Evolutionary conservation across 1,140 invertebrate species (phyloP), one percentile per base, ranked within the genome.

Genomic region (Zaprionus kolodkinae): DNA sequence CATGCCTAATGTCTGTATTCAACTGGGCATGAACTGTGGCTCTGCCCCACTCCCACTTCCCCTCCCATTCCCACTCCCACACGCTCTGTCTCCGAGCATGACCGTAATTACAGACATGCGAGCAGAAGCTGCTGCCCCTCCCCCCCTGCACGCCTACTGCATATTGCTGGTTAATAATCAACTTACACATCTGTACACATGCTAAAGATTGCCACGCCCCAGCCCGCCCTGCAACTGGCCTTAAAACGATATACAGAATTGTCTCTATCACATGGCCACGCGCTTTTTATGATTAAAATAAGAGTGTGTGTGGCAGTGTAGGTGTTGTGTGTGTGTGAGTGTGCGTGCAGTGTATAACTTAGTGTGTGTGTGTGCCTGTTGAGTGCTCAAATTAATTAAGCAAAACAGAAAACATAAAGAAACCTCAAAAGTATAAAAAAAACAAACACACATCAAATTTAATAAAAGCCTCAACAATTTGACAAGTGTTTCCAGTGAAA

Each of bases 1-100:
- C 85, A 87, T 87, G 84, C 67, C 80, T 78, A 89, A 89, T 88
- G 80, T 88, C 80, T 89, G 84, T 84, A 88, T 84, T 89, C 82
- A 89, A 84, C 78, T 85, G 84, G 84, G 79, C 76, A 73, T 79
- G 69, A 86, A 82, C 72, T 69, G 70, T 67, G 69, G 71, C 21
- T 25, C 38, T 21, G 38, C 11, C 11, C 7, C 21, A 25, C 12
- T 6, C 13, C 9, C 50, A 6, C 38, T 40, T 13, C 7, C 40
- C 7, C n/a, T 7, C 1, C 13, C 40, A n/a, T n/a, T n/a, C 11
- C 7, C 21, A 25, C 12, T 6, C 13, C 9, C 50, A 6, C 38
- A 43, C 40, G 25, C 61, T 73, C 67, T 62, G 73, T 25, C 61
- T 73, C 67, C 56, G 71, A 68, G 84, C 77, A 78, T 60, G 67